These are phyloP conservation scores for Heterocephalus glaber DNA, from an alignment of 2,113 vertebrate genomes.

Conservation along the genomic window DNA sequence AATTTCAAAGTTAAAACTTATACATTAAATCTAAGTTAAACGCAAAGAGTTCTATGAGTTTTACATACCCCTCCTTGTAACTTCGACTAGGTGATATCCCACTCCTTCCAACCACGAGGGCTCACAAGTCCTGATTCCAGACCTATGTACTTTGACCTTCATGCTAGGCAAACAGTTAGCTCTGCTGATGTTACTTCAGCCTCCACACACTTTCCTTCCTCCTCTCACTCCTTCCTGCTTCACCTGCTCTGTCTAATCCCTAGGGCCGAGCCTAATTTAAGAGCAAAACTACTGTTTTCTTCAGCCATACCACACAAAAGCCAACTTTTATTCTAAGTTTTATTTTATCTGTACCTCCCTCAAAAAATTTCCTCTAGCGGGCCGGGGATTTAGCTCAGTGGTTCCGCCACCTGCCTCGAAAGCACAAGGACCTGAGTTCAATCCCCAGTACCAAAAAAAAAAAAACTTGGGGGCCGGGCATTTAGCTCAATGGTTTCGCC, in stretches of 20 bases:
- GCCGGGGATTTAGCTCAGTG: too few relatives aligned
- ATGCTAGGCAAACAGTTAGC: not conserved
- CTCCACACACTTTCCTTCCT: not conserved
- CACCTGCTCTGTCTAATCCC: not conserved
- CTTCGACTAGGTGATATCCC: fast-evolving
- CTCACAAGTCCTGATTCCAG: not conserved
- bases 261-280: not conserved
- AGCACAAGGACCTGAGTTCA: too few relatives aligned
- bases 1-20: not conserved
- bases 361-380: not conserved
- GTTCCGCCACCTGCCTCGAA: too few relatives aligned
- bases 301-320: not conserved
- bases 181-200: not conserved
- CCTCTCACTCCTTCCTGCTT: not conserved
- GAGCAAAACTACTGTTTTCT: not conserved
- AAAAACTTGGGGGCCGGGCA: too few relatives aligned
- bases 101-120: not conserved
- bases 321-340: not conserved
- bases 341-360: not conserved
- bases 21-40: not conserved
- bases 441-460: too few relatives aligned
- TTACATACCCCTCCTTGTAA: fast-evolving
- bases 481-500: too few relatives aligned
- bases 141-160: fast-evolving
- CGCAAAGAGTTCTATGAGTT: not conserved